Evolutionary conservation across 2,888 invertebrate genomes (phyloP).

Genomic region (Andrena camellia): DNA sequence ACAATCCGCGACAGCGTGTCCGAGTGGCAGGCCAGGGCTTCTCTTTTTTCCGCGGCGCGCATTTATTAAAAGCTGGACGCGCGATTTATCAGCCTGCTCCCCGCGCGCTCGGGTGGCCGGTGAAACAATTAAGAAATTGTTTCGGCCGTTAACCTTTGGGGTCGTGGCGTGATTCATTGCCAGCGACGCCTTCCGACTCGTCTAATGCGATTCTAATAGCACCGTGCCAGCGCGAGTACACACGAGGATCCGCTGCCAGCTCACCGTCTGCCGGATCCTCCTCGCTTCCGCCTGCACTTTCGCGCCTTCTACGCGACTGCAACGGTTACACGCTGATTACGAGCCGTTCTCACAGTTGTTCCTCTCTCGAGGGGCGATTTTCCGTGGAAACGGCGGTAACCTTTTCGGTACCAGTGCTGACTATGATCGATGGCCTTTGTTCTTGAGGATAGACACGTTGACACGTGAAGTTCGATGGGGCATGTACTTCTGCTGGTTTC

Average conservation of each 20-base stretch:
- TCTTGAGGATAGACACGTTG: too few species aligned
- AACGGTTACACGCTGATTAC: slow-evolving; percentile 57
- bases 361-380: not conserved
- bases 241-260: slow-evolving; percentile 40
- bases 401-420: too few species aligned
- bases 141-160: slow-evolving; percentile 67
- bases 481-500: not conserved
- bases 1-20: slow-evolving; percentile 8
- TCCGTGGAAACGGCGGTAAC: too few species aligned
- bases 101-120: not conserved
- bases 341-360: slow-evolving; percentile 28
- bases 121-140: slow-evolving; percentile 74
- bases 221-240: slow-evolving; percentile 43
- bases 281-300: slow-evolving; percentile 55
- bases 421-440: too few species aligned
- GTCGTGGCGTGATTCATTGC: slow-evolving; percentile 69
- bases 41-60: slow-evolving; percentile 8
- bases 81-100: slow-evolving; percentile 36
- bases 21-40: not conserved
- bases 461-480: too few species aligned
- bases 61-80: slow-evolving; percentile 33
- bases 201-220: slow-evolving; percentile 75
- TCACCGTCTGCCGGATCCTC: slow-evolving; percentile 42
- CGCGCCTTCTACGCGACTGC: slow-evolving; percentile 51
- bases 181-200: slow-evolving; percentile 58